Evolutionary conservation across 2,113 vertebrate species (phyloP).

Genomic region (Crotalus horridus): DNA sequence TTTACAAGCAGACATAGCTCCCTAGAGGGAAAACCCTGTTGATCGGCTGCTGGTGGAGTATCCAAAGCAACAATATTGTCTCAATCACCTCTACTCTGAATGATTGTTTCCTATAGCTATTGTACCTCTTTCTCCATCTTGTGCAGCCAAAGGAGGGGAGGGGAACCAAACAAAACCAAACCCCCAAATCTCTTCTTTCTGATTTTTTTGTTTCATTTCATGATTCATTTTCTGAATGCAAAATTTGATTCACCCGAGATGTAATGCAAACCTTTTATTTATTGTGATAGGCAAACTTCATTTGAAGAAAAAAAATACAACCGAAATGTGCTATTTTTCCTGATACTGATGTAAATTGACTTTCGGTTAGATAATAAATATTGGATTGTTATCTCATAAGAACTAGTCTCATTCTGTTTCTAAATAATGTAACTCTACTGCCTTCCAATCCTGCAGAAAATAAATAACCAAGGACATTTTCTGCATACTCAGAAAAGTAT

Average conservation of each 20-base stretch:
- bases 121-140: slow-evolving; percentile 34
- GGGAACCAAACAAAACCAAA: not conserved
- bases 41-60: slow-evolving; percentile 58
- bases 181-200: not conserved
- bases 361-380: slow-evolving; percentile 52
- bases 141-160: slow-evolving; percentile 6
- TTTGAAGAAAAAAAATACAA: slow-evolving; percentile 36
- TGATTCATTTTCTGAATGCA: slow-evolving; percentile 41
- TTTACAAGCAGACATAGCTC: slow-evolving; percentile 57
- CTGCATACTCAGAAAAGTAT: slow-evolving; percentile 52
- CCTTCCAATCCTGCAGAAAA: slow-evolving; percentile 42
- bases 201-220: slow-evolving; percentile 38
- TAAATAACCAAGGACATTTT: slow-evolving; percentile 39
- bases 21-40: slow-evolving; percentile 61
- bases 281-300: slow-evolving; percentile 46
- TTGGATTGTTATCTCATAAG: slow-evolving; percentile 20
- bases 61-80: slow-evolving; percentile 47
- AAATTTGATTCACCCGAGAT: slow-evolving; percentile 50
- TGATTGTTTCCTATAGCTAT: slow-evolving; percentile 53
- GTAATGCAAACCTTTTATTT: slow-evolving; percentile 55
- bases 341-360: slow-evolving; percentile 51
- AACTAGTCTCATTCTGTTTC: slow-evolving; percentile 41
- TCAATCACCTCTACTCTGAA: slow-evolving; percentile 39
- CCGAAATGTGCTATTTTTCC: slow-evolving; percentile 47
- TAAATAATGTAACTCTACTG: slow-evolving; percentile 51